phyloP scores from a whole-genome alignment of 2,113 vertebrate species.

The Proteles cristata region DNA sequence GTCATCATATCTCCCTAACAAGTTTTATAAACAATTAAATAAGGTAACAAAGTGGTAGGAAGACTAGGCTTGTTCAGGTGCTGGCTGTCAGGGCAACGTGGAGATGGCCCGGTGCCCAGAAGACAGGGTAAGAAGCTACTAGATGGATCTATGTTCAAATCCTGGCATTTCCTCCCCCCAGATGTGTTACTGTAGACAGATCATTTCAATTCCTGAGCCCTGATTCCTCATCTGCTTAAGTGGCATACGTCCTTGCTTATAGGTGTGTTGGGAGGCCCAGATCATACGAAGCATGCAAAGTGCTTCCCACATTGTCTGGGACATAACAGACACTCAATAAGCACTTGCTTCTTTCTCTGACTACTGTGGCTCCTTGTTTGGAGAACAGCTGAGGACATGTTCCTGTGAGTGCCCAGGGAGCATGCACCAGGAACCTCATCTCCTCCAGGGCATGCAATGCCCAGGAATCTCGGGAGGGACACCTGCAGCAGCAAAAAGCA shows the following conservation, averaged over 20 bases:
- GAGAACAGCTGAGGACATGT: not conserved
- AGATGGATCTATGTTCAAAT: not conserved
- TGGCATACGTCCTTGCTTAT: not conserved
- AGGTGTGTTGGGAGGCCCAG: not conserved
- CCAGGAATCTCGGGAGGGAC: not conserved
- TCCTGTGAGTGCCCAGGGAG: not conserved
- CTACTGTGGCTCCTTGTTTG: not conserved
- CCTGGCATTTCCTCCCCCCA: not conserved
- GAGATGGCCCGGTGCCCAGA: not conserved
- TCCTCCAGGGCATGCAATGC: not conserved
- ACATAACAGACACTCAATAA: not conserved
- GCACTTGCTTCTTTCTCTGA: not conserved
- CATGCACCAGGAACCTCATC: not conserved
- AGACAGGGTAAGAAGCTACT: too few species aligned
- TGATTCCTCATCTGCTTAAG: not conserved
- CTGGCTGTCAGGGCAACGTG: not conserved
- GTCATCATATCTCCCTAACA: not conserved
- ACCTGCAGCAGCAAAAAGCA: not conserved
- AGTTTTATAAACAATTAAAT: not conserved
- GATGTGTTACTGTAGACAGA: not conserved
- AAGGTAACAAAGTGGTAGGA: not conserved
- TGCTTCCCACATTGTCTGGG: not conserved
- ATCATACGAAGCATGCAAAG: not conserved
- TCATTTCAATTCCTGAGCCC: not conserved
- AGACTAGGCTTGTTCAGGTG: not conserved